Base-by-base conservation (phyloP, 2,888 invertebrate species). In the Tryphoninae sp. region DNA sequence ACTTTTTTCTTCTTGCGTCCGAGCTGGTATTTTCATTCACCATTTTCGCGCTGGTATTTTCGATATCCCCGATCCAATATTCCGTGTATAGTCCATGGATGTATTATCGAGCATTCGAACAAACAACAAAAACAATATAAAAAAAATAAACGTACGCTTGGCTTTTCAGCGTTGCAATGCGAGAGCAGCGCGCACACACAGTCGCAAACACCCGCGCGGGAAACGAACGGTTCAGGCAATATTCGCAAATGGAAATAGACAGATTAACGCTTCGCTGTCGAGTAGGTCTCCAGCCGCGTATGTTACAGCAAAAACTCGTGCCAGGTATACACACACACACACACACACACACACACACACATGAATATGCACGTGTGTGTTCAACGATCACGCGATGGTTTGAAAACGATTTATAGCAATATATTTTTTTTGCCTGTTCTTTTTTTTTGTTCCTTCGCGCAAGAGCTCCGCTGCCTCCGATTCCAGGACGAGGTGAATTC, bases 191-290 rank as follows among this genome's bases (percentile, higher is more conserved):
- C 1, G 19, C 55, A 55, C 16, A 55, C 16, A 16, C 8, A 55
- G 19, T 49, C 4, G 13, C 8, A n/a, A 42, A 23, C 22, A 58
- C 11, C 33, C 9, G 16, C 11, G 49, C 26, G 16, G 16, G 45
- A 45, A 59, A 58, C 22, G 59, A 61, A 49, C 72, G 62, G 58
- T 49, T 16, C 59, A 53, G 26, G 78, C 78, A 72, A 82, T 82
- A 82, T 79, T 79, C 65, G 79, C 76, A 79, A 79, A 82, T 79
- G 76, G 73, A 82, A 82, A 73, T 82, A 73, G 73, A 77, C 73
- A 73, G 82, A 77, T 82, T 82, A 80, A 82, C 76, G 79, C 76
- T 79, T 73, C 75, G 62, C 76, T 73, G 45, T 74, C 69, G 11
- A 45, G 62, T 23, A n/a, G 59, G 13, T 11, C 59, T 55, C n/a